These are phyloP conservation scores for Plutella xylostella DNA, from an alignment of 2,888 invertebrate species.

Conservation along the genomic window DNA sequence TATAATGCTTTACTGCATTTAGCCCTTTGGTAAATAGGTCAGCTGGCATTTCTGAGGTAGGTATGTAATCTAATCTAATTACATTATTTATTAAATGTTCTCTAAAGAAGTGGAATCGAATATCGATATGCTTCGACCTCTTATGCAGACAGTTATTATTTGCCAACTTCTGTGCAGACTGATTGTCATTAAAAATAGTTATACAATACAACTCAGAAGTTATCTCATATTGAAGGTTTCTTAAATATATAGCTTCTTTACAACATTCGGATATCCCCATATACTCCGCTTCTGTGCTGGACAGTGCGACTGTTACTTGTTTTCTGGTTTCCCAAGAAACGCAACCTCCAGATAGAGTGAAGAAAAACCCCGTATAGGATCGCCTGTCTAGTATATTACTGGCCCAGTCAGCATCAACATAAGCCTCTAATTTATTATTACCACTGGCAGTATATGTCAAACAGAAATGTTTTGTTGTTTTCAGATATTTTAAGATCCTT, in stretches of 20 bases:
- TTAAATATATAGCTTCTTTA: slow-evolving; percentile 9
- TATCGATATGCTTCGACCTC: slow-evolving; percentile 2
- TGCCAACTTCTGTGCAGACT: neutral
- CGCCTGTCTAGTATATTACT: slow-evolving; percentile 4
- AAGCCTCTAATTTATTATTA: slow-evolving; percentile 4
- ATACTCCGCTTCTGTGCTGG: slow-evolving; percentile 10
- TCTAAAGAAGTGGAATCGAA: too few species aligned
- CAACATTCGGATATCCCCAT: slow-evolving; percentile 4
- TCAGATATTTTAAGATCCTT: slow-evolving; percentile 15
- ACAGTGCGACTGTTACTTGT: slow-evolving; percentile 2
- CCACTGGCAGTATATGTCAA: slow-evolving; percentile 15
- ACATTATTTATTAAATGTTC: too few species aligned
- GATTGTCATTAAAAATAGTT: neutral
- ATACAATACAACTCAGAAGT: neutral
- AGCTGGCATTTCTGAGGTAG: too few species aligned
- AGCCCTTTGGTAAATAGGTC: too few species aligned
- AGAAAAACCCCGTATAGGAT: slow-evolving; percentile 8
- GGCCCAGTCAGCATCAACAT: slow-evolving; percentile 10
- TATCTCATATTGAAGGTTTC: slow-evolving; percentile 7
- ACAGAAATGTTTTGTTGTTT: slow-evolving; percentile 14
- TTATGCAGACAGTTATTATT: neutral
- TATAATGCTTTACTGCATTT: too few species aligned
- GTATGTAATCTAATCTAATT: too few species aligned
- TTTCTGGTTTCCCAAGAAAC: slow-evolving; percentile 6
- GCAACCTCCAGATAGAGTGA: slow-evolving; percentile 1